Evolutionary conservation across 2,797 vertebrate genomes (phyloP).

Genomic region (Botia kubotai): DNA sequence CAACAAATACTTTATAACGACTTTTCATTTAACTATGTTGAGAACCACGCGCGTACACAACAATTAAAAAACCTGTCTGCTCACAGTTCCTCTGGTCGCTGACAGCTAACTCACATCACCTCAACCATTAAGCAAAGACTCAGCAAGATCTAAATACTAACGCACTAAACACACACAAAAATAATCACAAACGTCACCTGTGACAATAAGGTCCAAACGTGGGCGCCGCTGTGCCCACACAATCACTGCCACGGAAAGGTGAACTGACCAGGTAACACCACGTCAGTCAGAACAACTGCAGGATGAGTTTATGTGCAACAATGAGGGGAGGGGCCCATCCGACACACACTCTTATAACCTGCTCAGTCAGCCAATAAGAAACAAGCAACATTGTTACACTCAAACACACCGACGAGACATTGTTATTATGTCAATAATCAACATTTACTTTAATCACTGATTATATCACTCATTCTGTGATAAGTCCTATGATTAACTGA

Average conservation of each 20-base stretch:
- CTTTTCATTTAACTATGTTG: not conserved
- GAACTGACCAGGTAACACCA: slow-evolving; percentile 12
- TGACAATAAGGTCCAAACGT: slow-evolving; percentile 20
- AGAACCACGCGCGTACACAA: not conserved
- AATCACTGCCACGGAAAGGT: not conserved
- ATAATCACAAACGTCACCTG: slow-evolving; percentile 46
- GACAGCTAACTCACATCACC: not conserved
- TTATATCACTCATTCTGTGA: not conserved
- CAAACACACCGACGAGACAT: not conserved
- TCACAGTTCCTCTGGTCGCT: too few relatives aligned
- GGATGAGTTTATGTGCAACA: slow-evolving; percentile 37
- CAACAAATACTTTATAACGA: not conserved
- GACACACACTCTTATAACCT: slow-evolving; percentile 11
- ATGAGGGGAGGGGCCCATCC: not conserved
- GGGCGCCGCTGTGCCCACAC: not conserved
- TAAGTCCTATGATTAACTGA: not conserved
- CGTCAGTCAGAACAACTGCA: slow-evolving; percentile 9
- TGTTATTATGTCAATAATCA: not conserved
- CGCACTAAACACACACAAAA: slow-evolving; percentile 13
- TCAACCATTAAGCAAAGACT: not conserved
- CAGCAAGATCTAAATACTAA: not conserved
- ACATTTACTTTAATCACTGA: not conserved
- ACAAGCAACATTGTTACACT: slow-evolving; percentile 1
- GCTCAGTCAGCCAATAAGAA: slow-evolving; percentile 30
- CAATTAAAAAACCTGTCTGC: too few relatives aligned